Percentiles rank a stretch among this genome's conserved stretches.
Evolutionary conservation across 2,797 vertebrate genomes (phyloP).

Genomic region (Squalus acanthias): DNA sequence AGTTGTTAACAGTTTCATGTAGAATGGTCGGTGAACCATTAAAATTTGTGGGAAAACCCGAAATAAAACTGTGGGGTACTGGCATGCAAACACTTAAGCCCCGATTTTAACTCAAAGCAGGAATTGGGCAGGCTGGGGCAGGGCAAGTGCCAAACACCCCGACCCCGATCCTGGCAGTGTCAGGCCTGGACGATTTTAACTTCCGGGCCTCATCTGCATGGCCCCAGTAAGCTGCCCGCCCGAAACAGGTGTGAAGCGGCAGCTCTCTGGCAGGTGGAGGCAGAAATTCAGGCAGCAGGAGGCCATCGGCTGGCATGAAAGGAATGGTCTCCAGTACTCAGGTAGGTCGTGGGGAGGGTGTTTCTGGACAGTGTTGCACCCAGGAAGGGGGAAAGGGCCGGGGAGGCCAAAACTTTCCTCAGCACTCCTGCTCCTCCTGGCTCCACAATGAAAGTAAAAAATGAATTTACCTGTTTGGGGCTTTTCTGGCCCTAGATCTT

Average conservation of each 20-base stretch:
- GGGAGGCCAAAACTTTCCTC: neutral
- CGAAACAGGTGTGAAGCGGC: neutral
- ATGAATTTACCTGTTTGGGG: neutral
- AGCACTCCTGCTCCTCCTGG: neutral
- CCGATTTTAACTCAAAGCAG: neutral
- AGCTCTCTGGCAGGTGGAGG: neutral
- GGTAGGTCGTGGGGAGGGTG: neutral
- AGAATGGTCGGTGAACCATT: neutral
- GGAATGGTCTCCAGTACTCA: neutral
- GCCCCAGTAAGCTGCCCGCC: neutral
- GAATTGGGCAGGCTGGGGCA: neutral
- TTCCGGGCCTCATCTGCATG: neutral
- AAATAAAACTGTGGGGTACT: neutral
- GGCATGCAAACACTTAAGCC: neutral
- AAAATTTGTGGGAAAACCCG: neutral
- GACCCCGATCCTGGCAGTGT: neutral
- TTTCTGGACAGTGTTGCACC: neutral
- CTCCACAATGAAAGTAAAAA: neutral
- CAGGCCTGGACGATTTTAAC: neutral
- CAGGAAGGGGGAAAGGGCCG: neutral
- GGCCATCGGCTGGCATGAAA: neutral
- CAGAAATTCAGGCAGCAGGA: neutral
- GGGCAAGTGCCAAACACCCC: neutral
- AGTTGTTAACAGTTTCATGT: neutral
- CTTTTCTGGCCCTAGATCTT: neutral